phyloP scores from a whole-genome alignment of 2,113 vertebrate species.

The Nestor notabilis region DNA sequence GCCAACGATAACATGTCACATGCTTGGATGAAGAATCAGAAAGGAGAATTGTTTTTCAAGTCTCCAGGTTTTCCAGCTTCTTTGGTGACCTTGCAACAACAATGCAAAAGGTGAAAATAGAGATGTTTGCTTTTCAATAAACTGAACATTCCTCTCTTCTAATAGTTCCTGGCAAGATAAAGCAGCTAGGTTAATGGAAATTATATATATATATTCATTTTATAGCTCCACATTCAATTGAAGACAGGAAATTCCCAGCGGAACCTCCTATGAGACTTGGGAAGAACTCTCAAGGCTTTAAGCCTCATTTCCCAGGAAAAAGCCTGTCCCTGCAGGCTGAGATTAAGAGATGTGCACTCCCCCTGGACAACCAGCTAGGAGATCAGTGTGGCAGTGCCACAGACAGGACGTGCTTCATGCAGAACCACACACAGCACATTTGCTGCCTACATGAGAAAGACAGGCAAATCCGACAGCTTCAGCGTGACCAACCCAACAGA shows the following conservation, averaged over 20 bases:
- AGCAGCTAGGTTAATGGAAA: background rate
- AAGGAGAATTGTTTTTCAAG: background rate
- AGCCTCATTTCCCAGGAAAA: background rate
- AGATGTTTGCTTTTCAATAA: background rate
- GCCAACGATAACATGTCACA: background rate
- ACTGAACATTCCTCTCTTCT: background rate
- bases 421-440: background rate
- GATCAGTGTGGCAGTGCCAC: background rate
- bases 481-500: background rate
- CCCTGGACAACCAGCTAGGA: background rate
- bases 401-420: rapidly evolving
- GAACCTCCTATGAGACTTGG: background rate
- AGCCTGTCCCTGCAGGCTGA: background rate
- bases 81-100: background rate
- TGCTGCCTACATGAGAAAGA: background rate
- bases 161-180: background rate
- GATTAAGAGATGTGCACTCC: background rate
- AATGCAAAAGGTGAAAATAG: background rate
- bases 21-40: background rate
- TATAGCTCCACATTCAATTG: background rate
- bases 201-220: background rate
- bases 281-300: background rate
- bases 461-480: background rate
- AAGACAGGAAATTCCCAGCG: background rate
- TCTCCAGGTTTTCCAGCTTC: background rate